Base-by-base conservation (phyloP, 2,113 vertebrate genomes). In the Pelvicachromis taeniatus region DNA sequence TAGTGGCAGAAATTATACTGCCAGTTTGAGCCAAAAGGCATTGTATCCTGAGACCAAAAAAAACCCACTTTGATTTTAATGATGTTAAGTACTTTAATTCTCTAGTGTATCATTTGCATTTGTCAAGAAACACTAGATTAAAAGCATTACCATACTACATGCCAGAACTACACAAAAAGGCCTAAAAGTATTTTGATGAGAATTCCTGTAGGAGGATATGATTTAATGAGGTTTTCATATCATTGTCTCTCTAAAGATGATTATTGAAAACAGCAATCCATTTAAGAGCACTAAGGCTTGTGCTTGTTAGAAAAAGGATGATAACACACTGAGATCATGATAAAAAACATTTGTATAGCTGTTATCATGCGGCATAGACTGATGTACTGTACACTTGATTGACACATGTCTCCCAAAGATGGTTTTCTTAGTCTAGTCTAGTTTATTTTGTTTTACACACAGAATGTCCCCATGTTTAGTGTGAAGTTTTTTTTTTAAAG, bases 221-320 rank as follows among this genome's bases (percentile, higher is more conserved):
- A 59, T 73, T 53, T 33, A 75, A 80, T 21, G 2, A 56, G 33
- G 26, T 21, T 63, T 63, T 65, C 33, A 78, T 54, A 33, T 33
- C 38, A 0, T 12, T n/a, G 11, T 50, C 31, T 65, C 61, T 50
- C 10, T 52, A 19, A 52, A 77, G 29, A 14, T 33, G 70, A 77
- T 31, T 77, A 33, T 45, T 75, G 42, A 7, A 38, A 59, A 38
- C 52, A 40, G 63, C 56, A 54, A 87, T 90, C 82, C 73, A 17
- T 89, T 78, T 59, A 35, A 48, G 78, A 45, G 14, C 21, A 26
- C 13, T 2, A 26, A 45, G 79, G 38, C n/a, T 53, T 85, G 78
- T 59, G 52, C n/a, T n/a, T n/a, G 80, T 85, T 65, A 90, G 86
- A 78, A 87, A 77, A 58, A 9, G 78, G 33, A 33, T 31, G 75